Percentiles rank a stretch among this genome's conserved stretches.
Conservation (phyloP, 1,140 invertebrate genomes). For the Drosophila sucinea region DNA sequence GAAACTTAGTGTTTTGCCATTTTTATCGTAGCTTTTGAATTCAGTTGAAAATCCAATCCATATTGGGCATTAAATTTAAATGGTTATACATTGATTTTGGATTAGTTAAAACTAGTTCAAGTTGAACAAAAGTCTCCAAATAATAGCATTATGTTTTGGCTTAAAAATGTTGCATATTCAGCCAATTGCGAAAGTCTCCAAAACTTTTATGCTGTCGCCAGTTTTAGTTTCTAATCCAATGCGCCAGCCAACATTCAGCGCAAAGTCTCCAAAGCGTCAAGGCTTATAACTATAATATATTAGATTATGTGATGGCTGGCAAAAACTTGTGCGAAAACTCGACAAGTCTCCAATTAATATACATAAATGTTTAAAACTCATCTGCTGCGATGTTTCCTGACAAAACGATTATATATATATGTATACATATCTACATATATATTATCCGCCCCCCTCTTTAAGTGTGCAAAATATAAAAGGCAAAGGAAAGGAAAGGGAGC, state of each 20-base stretch:
- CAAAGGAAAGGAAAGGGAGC: not conserved
- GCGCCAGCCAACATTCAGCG: not conserved
- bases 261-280: not conserved
- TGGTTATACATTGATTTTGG: no score
- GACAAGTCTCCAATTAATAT: conserved; percentile 7
- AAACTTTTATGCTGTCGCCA: no score
- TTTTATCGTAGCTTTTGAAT: no score
- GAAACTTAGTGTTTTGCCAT: no score
- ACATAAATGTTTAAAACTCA: conserved; percentile 7
- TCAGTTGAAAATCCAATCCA: no score
- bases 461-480: not conserved
- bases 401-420: conserved; percentile 1
- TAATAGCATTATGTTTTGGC: no score
- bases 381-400: conserved; percentile 1
- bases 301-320: not conserved
- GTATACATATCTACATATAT: not conserved
- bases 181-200: no score
- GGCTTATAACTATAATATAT: not conserved
- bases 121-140: no score
- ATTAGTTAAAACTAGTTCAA: no score
- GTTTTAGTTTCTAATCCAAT: no score
- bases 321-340: not conserved
- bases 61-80: no score
- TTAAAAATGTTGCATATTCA: no score
- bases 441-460: not conserved